These are phyloP conservation scores for Thymelicus acteon DNA, from an alignment of 2,888 invertebrate genomes.

Conservation along the genomic window DNA sequence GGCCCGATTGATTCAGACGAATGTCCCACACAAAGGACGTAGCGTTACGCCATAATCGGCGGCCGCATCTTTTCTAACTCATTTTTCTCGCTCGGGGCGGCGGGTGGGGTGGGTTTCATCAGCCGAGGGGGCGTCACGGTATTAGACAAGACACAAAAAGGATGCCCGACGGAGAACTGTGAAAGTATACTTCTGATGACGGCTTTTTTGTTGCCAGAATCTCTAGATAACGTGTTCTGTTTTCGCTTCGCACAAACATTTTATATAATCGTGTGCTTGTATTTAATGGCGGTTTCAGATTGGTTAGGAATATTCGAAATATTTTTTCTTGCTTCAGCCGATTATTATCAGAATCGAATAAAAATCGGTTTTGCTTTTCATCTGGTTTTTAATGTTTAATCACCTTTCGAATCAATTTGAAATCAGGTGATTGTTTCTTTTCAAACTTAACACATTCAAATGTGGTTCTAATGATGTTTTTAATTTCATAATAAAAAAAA, in stretches of 20 bases:
- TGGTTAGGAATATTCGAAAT: conserved; percentile 18
- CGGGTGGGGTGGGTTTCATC: conserved; percentile 64
- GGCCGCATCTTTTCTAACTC: conserved; percentile 85
- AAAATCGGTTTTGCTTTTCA: too few species aligned
- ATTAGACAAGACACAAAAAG: conserved; percentile 85
- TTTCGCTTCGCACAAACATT: conserved; percentile 27
- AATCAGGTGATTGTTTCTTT: too few species aligned
- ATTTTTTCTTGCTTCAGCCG: neutral
- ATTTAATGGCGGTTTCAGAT: conserved; percentile 2
- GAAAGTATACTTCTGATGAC: conserved; percentile 72
- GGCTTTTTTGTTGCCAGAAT: conserved; percentile 53
- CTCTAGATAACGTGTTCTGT: conserved; percentile 46
- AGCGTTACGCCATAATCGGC: conserved; percentile 79
- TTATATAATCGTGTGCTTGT: conserved; percentile 18
- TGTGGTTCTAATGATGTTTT: too few species aligned
- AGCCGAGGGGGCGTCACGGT: conserved; percentile 78
- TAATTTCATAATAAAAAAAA: too few species aligned
- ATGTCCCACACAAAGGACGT: conserved; percentile 75
- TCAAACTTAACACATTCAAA: too few species aligned
- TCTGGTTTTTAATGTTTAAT: too few species aligned
- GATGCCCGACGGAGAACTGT: conserved; percentile 73
- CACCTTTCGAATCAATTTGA: too few species aligned
- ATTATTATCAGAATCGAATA: too few species aligned
- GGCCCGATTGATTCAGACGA: conserved; percentile 78
- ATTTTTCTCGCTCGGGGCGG: conserved; percentile 81